A percentile compares a stretch with the other conserved stretches of the same genome.
phyloP scores from a whole-genome alignment of 2,113 vertebrate genomes.

The Hymenochirus boettgeri region DNA sequence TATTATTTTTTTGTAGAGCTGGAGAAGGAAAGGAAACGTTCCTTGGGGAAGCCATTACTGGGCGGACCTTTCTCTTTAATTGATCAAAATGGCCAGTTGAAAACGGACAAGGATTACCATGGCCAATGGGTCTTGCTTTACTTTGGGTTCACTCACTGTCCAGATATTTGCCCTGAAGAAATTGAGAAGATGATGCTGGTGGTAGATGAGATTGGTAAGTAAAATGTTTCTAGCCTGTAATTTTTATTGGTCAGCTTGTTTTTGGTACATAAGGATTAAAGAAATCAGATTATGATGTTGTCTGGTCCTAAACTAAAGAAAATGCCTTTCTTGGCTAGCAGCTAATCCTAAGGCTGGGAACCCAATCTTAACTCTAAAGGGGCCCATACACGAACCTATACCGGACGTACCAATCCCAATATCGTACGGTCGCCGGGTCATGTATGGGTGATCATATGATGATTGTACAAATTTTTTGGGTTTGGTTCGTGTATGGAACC shows the following conservation, averaged over 20 bases:
- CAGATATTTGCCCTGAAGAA: constrained; percentile 95
- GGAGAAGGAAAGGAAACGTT: constrained; percentile 73
- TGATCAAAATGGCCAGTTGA: constrained; percentile 73
- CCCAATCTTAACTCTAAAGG: too few species aligned
- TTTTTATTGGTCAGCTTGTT: neutral
- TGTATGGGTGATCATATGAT: too few species aligned
- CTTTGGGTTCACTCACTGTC: constrained; percentile 96
- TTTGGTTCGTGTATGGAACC: too few species aligned
- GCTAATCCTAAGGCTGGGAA: too few species aligned
- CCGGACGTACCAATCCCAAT: too few species aligned
- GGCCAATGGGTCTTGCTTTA: constrained; percentile 93
- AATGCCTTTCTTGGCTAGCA: too few species aligned
- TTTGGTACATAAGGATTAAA: constrained; percentile 12
- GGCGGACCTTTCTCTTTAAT: constrained; percentile 88
- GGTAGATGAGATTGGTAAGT: constrained; percentile 85
- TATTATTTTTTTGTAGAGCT: constrained; percentile 63
- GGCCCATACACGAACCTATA: too few species aligned
- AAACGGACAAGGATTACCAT: constrained; percentile 75
- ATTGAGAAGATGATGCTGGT: constrained; percentile 93
- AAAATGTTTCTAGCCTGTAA: too few species aligned
- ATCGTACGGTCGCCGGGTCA: too few species aligned
- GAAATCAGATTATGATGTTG: too few species aligned
- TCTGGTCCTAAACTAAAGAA: too few species aligned
- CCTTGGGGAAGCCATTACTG: constrained; percentile 79
- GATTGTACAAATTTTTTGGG: too few species aligned